Percentiles rank a stretch among this genome's conserved stretches.
Evolutionary conservation across 1,140 invertebrate species (phyloP).

Genomic region (Brachionus manjavacas): DNA sequence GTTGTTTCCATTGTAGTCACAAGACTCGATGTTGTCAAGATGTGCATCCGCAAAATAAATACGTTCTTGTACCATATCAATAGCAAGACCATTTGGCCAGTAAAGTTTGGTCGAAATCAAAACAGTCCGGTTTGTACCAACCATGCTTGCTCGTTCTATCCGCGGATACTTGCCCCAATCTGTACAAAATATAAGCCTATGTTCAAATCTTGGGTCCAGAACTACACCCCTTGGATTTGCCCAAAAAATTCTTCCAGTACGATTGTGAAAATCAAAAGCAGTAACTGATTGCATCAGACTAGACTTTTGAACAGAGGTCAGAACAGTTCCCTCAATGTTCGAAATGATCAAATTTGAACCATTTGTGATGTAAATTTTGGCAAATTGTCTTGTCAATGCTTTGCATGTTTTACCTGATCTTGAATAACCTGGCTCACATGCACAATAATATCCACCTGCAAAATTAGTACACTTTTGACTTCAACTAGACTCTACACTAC

Average conservation of each 20-base stretch:
- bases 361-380: slow-evolving; percentile 19
- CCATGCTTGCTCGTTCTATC: no score
- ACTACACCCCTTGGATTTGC: slow-evolving; percentile 78
- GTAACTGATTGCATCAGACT: not conserved
- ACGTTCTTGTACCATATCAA: no score
- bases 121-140: no score
- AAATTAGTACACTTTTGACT: slow-evolving; percentile 94
- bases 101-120: no score
- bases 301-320: not conserved
- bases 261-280: slow-evolving; percentile 18
- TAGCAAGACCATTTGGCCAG: no score
- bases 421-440: slow-evolving; percentile 84
- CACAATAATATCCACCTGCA: slow-evolving; percentile 87
- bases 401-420: slow-evolving; percentile 66
- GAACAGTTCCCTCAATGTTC: not conserved
- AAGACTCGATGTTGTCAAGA: no score
- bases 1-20: no score
- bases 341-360: slow-evolving; percentile 5
- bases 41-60: no score
- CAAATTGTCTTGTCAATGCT: not conserved
- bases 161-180: no score
- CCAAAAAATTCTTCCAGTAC: slow-evolving; percentile 25
- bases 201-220: no score
- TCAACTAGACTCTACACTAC: slow-evolving; percentile 73
- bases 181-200: no score